phyloP scores from a whole-genome alignment of 2,113 vertebrate genomes.

The Piaya cayana region DNA sequence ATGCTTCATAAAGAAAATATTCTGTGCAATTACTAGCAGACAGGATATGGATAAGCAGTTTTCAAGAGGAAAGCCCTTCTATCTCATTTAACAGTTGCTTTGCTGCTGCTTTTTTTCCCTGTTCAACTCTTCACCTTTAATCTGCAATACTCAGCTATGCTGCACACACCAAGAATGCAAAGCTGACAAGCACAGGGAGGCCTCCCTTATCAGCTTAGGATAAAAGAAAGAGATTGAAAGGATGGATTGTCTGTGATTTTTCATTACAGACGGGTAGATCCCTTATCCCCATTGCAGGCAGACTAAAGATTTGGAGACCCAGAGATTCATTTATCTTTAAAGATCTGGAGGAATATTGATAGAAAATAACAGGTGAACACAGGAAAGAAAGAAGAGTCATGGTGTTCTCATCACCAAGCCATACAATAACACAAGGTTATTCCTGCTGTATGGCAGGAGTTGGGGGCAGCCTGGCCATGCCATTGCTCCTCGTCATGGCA shows the following conservation, averaged over 20 bases:
- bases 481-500: neutral
- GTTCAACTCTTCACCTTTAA: slow-evolving; percentile 69
- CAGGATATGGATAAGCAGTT: slow-evolving; percentile 47
- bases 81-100: slow-evolving; percentile 54
- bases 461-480: neutral
- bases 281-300: neutral
- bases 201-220: slow-evolving; percentile 57
- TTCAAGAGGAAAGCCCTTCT: slow-evolving; percentile 49
- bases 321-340: neutral
- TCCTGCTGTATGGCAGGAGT: neutral
- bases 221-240: slow-evolving; percentile 47
- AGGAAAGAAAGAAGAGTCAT: neutral
- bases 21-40: slow-evolving; percentile 13
- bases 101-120: slow-evolving; percentile 1
- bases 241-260: slow-evolving; percentile 51
- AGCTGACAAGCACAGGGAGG: slow-evolving; percentile 38
- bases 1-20: neutral
- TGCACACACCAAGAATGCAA: slow-evolving; percentile 45
- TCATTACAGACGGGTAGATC: slow-evolving; percentile 18
- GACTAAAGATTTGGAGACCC: slow-evolving; percentile 25
- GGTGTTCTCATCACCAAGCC: neutral
- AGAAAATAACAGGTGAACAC: neutral
- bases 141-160: slow-evolving; percentile 45
- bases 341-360: neutral
- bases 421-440: accelerated